Base-by-base conservation (phyloP, 2,797 vertebrate species). In the Enteromius radiatus region DNA sequence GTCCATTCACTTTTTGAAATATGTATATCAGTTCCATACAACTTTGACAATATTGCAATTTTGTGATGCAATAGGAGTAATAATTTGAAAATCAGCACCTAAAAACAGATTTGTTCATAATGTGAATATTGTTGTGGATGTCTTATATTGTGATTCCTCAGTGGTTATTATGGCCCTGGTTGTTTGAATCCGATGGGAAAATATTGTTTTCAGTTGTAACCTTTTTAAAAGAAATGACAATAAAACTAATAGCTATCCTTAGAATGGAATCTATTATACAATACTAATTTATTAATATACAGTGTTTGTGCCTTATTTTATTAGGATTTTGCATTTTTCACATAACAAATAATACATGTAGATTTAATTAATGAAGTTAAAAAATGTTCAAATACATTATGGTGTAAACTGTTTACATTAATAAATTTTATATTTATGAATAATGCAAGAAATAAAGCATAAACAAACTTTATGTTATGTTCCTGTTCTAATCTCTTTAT, bases 381-480 rank as follows among this genome's bases (percentile, higher is more conserved):
- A 54, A 2, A 23, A 68, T 67, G 1, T 68, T 23, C 0, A 23
- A 41, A 5, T 68, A 3, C 49, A 21, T 17, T 49, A 49, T 21
- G 10, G 23, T 28, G 68, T 47, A 47, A 31, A 71, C 69, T 68
- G 14, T 71, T 74, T 52, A n/a, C 5, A 21, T 43, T 4, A 6
- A 23, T 23, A 43, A n/a, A n/a, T n/a, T n/a, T n/a, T n/a, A n/a
- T n/a, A 17, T n/a, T 11, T 56, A 56, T 56, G 54, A 56, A 15
- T 61, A 7, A 61, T 28, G 14, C n/a, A 14, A 36, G 33, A 1
- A 54, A 7, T 49, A n/a, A 11, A n/a, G 2, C 26, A 28, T 28
- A 28, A 28, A 73, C 26, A 54, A 74, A 74, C 47, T 54, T 36
- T 54, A 56, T 56, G 31, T 41, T 41, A 15, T 68, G 54, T 68